Base-by-base conservation (phyloP, 2,113 vertebrate genomes). In the Setophaga petechia region DNA sequence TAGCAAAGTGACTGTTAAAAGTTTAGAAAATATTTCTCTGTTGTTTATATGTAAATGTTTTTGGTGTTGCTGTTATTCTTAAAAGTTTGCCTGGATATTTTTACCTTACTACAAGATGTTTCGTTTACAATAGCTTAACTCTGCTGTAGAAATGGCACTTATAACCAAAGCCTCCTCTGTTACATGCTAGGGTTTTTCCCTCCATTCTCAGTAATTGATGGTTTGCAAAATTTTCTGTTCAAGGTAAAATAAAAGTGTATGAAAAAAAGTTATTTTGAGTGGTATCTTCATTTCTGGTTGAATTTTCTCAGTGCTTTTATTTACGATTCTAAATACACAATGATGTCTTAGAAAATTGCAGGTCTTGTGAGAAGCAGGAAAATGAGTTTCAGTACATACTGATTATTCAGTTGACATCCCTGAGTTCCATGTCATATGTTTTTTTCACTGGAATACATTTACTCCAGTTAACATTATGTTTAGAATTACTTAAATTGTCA, bases 241-340 rank as follows among this genome's bases (percentile, higher is more conserved):
- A 90, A 97, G 89, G 88, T 97, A 96, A 90, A 98, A 98, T 98
- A 98, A 98, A 98, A 97, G 27, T 73, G 49, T 81, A 58, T 81
- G 80, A 79, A 94, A 94, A 97, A 96, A 97, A 94, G 35, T 93
- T 89, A 39, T 71, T 88, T 94, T 39, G 92, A 94, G 84, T 96
- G 63, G 55, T 89, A 90, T 93, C 96, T 96, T 96, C n/a, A 80
- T 96, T 97, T 86, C 63, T 77, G 62, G 28, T 89, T 63, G 75
- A 71, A 55, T 79, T 67, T 82, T 41, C 43, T 87, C 17, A 39
- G 10, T 73, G 68, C 22, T 95, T 95, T 93, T 75, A 57, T 58
- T 95, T 79, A 51, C 37, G 91, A 30, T 90, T 85, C 52, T 39
- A 47, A 66, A 25, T 49, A 44, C 35, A 35, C 52, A 74, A 37